Base-by-base conservation (phyloP, 2,113 vertebrate species). In the Bufo gargarizans region DNA sequence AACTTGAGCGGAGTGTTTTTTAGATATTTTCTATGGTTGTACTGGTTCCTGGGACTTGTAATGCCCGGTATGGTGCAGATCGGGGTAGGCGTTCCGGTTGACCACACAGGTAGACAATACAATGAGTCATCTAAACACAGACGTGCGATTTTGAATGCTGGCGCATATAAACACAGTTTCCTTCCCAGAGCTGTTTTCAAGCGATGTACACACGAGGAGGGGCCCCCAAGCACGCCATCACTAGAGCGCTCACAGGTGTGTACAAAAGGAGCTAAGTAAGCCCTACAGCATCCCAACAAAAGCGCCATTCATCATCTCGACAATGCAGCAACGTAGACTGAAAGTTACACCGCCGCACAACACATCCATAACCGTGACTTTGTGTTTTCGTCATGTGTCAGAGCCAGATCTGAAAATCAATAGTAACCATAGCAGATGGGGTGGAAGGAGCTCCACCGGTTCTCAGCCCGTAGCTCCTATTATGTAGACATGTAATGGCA, bases 201-300 rank as follows among this genome's bases (percentile, higher is more conserved):
- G 53, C 77, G 20, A 58, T 79, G 17, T 56, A 53, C 76, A 71
- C 67, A 33, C 8, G 67, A 5, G 67, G 22, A 4, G 67, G 67
- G 67, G 67, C 9, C 33, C 16, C 9, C 14, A n/a, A 6, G 69
- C 69, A 72, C 71, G 45, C 71, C 43, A 74, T 47, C 71, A 43
- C 6, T 5, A 2, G 22, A 71, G 22, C 33, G 11, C 14, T 45
- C 33, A 77, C 76, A 77, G 76, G 47, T 50, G 47, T 6, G 49
- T 55, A 84, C 82, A 84, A 84, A 84, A 84, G 56, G 47, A 53
- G 63, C 53, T 22, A 33, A 85, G 69, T 13, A 84, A 71, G 16
- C 20, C 14, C 20, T 2, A 10, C 67, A 74, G 12, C 19, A 76
- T 50, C 14, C 43, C 65, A 76, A 85, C 71, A 85, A 85, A 85